Conservation (phyloP, 1,140 invertebrate genomes). For the Conus betulinus region DNA sequence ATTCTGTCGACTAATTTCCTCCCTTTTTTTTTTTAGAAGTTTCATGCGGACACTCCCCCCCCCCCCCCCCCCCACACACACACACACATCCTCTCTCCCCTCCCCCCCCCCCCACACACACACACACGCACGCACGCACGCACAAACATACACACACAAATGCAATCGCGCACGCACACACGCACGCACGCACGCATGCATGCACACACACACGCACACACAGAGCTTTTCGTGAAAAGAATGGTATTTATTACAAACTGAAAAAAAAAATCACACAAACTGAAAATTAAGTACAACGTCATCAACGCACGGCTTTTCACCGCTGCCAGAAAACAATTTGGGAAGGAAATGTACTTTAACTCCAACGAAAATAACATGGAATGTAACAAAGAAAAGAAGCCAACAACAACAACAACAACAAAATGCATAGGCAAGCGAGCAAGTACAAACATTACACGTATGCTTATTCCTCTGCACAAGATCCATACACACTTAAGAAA, state of each 20-base stretch:
- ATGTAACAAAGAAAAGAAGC: neutral
- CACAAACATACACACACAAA: neutral
- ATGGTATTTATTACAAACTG: neutral
- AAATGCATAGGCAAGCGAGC: no score
- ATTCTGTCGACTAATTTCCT: no score
- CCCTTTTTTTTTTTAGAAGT: no score
- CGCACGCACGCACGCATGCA: neutral
- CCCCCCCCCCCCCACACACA: no score
- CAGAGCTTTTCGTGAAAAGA: neutral
- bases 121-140: neutral
- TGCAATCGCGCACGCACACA: neutral
- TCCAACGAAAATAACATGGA: neutral
- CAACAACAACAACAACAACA: no score
- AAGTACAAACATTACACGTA: no score
- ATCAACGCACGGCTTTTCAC: neutral
- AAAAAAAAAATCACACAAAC: neutral
- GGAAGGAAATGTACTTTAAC: neutral
- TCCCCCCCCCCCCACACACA: no score
- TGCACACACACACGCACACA: neutral
- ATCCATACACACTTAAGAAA: no score
- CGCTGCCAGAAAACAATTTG: no score
- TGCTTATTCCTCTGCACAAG: no score
- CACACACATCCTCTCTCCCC: no score
- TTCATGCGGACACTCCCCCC: no score
- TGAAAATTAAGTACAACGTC: neutral